Percentiles rank a stretch among this genome's conserved stretches.
Conservation (phyloP, 2,113 vertebrate species). For the Melanocharis versteri region DNA sequence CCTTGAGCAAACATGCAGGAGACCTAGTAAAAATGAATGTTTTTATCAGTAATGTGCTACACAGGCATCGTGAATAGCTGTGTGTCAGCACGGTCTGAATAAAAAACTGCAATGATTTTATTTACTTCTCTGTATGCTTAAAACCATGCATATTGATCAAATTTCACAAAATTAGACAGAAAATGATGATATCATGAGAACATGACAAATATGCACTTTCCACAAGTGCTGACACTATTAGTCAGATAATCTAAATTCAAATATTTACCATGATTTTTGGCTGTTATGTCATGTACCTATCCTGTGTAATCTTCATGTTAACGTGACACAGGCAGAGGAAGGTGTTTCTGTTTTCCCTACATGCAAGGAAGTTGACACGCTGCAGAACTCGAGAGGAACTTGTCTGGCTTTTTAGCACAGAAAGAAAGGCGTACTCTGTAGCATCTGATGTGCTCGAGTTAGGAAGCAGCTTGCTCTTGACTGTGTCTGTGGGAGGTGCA, state of each 20-base stretch:
- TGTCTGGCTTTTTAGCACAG: neutral
- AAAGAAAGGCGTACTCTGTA: neutral
- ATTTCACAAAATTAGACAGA: neutral
- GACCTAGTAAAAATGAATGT: neutral
- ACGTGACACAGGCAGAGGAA: neutral
- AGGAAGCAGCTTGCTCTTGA: neutral
- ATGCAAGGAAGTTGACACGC: neutral
- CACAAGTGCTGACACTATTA: neutral
- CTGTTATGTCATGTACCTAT: neutral
- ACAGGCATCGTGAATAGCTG: neutral
- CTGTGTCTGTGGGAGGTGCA: neutral
- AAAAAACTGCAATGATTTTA: neutral
- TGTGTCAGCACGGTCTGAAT: neutral
- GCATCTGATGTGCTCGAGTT: too few species aligned
- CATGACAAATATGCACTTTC: neutral
- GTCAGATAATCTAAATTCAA: neutral
- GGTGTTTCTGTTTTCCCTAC: neutral
- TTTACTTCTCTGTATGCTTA: neutral
- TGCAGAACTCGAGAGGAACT: neutral
- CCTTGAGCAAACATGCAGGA: neutral
- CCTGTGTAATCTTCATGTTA: neutral
- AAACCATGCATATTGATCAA: neutral
- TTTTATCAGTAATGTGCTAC: neutral
- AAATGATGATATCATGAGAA: neutral
- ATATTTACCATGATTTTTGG: neutral